Base-by-base conservation (phyloP, 2,797 vertebrate species). In the Danionella dracula region DNA sequence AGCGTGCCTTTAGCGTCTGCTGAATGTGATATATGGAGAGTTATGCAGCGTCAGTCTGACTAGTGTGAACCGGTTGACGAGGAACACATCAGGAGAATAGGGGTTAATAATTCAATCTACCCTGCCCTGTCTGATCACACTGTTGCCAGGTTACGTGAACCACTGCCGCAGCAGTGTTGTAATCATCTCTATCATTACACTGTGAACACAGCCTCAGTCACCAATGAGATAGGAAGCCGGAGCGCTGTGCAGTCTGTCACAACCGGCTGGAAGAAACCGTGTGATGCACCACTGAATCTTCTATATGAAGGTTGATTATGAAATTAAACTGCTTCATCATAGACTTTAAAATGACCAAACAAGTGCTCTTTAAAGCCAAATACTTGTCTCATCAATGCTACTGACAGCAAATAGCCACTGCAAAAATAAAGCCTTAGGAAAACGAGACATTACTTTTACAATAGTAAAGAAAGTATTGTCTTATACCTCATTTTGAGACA, bases 301-400 rank as follows among this genome's bases (percentile, higher is more conserved):
- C 56, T 13, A 4, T 59, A 12, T 3, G 6, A 12, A 45, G 41
- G 32, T 45, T 59, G 20, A 21, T 20, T 20, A 8, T 21, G n/a
- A 46, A 37, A 16, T 48, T 21, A 20, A 20, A 21, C 4, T 60
- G 23, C 15, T 55, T 44, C 8, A 56, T 56, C 37, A 38, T 10
- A 37, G 35, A 37, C 4, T 9, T 31, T 21, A 23, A 54, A 34
- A 64, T 31, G 44, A 38, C 56, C 31, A 66, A 66, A 17, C 13
- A 55, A 35, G n/a, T 5, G 41, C 46, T 62, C 29, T 49, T 56
- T 42, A 29, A 41, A 54, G 21, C 27, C 38, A 38, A 46, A 4
- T 38, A 17, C 13, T n/a, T 41, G 73, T 77, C 81, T 78, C 71
- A 79, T 78, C 76, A 72, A 68, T 76, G 70, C 76, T 79, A 73